Base-by-base conservation (phyloP, 1,140 invertebrate species). In the Drosophila paulistorum region DNA sequence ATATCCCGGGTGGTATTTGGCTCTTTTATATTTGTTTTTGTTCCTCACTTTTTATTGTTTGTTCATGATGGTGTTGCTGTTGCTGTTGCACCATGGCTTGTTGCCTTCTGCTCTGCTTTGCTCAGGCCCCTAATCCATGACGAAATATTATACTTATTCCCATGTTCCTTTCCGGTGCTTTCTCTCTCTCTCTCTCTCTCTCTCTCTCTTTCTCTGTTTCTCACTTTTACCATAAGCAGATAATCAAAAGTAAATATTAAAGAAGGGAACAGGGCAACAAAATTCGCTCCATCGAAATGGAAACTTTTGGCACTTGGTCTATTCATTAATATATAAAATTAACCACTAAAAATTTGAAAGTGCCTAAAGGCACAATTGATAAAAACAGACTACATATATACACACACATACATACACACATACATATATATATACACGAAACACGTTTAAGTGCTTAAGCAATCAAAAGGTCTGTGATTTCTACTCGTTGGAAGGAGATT, bases 221-320 rank as follows among this genome's bases (percentile, higher is more conserved):
- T 30, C 30, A 7, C 30, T 30, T 30, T 30, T 37, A 66, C 55
- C 73, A 73, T 71, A 71, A 74, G 74, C 79, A 81, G 74, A 74
- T 74, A 82, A 82, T 82, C 79, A 77, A 78, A 81, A 69, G 79
- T 78, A 82, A 82, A 82, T 82, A 81, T 78, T 81, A 71, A 65
- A 51, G 6, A 23, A 51, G 11, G 7, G 3, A 51, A 51, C 10
- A 39, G 3, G 37, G 37, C 17, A 51, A 10, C 20, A 23, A 51
- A 23, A 11, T 23, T 17, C 3, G 10, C 45, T 51, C 17, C 20
- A 51, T 51, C 2, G 45, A 51, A 51, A 51, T 51, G 45, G 10
- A 51, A 51, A 51, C 45, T 20, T 51, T 51, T 7, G 45, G 17
- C 45, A 51, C 45, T 51, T 51, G 20, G 9, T 51, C 45, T 23